phyloP scores from a whole-genome alignment of 2,888 invertebrate genomes.

The Drosophila ezoana region DNA sequence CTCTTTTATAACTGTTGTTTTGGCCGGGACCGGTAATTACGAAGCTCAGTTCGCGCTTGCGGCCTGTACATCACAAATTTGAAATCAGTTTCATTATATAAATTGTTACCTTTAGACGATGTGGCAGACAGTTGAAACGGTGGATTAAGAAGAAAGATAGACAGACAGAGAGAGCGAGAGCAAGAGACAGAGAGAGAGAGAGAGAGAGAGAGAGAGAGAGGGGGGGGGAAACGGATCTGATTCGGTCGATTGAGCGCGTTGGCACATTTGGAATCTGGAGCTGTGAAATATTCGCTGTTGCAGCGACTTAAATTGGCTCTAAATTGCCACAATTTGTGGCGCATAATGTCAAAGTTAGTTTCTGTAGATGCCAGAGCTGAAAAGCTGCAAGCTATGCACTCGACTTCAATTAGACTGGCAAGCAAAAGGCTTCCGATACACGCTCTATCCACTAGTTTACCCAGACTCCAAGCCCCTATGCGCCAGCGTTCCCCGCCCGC shows the following conservation, averaged over 20 bases:
- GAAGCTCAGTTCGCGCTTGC: slow-evolving; percentile 44
- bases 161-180: not conserved
- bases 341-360: slow-evolving; percentile 76
- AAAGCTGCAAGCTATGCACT: slow-evolving; percentile 59
- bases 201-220: not conserved
- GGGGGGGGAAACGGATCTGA: not conserved
- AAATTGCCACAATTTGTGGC: slow-evolving; percentile 78
- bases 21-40: slow-evolving; percentile 53
- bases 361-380: slow-evolving; percentile 36
- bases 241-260: slow-evolving; percentile 2
- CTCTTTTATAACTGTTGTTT: slow-evolving; percentile 75
- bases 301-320: slow-evolving; percentile 42
- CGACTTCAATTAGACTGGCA: slow-evolving; percentile 72
- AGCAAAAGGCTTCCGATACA: slow-evolving; percentile 67
- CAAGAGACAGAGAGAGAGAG: slow-evolving; percentile 1
- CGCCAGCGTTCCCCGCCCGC: no score
- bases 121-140: slow-evolving; percentile 65
- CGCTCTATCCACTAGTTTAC: slow-evolving; percentile 16
- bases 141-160: slow-evolving; percentile 13
- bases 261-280: slow-evolving; percentile 23
- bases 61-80: slow-evolving; percentile 74
- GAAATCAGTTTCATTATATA: slow-evolving; percentile 79
- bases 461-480: not conserved
- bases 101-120: slow-evolving; percentile 77
- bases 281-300: slow-evolving; percentile 56